Evolutionary conservation across 2,888 invertebrate species (phyloP).

Genomic region (Yponomeuta malinellus): DNA sequence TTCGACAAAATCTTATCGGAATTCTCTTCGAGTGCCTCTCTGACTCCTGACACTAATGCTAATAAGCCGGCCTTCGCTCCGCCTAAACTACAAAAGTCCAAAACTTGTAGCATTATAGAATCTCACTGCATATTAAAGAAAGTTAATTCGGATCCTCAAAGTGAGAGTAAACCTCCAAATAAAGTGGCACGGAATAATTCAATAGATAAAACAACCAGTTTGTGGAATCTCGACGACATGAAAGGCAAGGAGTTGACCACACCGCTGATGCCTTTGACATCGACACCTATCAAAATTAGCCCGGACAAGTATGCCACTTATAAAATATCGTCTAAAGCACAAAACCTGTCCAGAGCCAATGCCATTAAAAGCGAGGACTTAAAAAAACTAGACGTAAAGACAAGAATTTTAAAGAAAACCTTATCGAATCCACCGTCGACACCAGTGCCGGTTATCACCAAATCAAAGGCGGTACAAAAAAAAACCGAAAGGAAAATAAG

Average conservation of each 20-base stretch:
- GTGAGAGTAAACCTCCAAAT: slow-evolving; percentile 45
- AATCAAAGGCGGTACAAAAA: slow-evolving; percentile 59
- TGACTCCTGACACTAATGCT: slow-evolving; percentile 39
- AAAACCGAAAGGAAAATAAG: slow-evolving; percentile 59
- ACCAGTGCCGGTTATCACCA: slow-evolving; percentile 65
- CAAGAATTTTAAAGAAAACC: slow-evolving; percentile 72
- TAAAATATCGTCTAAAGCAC: slow-evolving; percentile 60
- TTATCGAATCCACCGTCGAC: slow-evolving; percentile 71
- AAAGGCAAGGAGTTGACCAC: slow-evolving; percentile 66
- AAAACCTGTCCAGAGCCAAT: slow-evolving; percentile 46
- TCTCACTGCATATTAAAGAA: slow-evolving; percentile 81
- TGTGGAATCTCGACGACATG: slow-evolving; percentile 77
- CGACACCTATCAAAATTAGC: slow-evolving; percentile 57
- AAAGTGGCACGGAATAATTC: slow-evolving; percentile 65
- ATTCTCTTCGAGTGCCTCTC: slow-evolving; percentile 45
- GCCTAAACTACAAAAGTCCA: slow-evolving; percentile 80
- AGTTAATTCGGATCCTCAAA: slow-evolving; percentile 64
- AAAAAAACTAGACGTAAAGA: slow-evolving; percentile 71
- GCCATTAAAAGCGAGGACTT: slow-evolving; percentile 64
- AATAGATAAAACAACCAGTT: slow-evolving; percentile 73
- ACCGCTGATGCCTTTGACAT: slow-evolving; percentile 55
- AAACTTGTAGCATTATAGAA: slow-evolving; percentile 82
- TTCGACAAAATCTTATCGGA: slow-evolving; percentile 69
- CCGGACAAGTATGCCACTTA: slow-evolving; percentile 70
- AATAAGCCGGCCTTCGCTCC: slow-evolving; percentile 50